Evolutionary conservation across 2,113 vertebrate species (phyloP), one percentile per base, ranked within the genome.

Genomic region (Polypterus bichir): DNA sequence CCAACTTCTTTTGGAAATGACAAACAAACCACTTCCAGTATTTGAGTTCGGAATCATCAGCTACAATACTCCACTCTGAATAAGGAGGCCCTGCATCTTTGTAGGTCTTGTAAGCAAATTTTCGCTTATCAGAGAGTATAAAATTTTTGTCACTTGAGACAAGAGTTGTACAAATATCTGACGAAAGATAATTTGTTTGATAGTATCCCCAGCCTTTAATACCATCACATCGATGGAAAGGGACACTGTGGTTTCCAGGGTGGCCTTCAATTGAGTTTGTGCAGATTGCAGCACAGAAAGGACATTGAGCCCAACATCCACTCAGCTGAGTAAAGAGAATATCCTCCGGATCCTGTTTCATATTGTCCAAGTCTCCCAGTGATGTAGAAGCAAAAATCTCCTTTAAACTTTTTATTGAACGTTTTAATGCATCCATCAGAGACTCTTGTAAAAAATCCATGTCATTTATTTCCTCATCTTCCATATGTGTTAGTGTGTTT

Each of bases 1-100:
- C 76, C 10, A 81, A 10, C 0, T 86, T 3, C 10, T 2, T 48
- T 46, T 45, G 73, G 70, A 85, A 84, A 6, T 46, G 68, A 58
- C 1, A 76, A 46, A 81, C 57, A 70, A 78, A 84, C 79, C 83
- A 83, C 55, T 85, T 82, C 85, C 84, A 86, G 57, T 86, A 84
- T 0, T 0, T 3, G 56, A 73, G 76, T 44, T 64, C 52, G 0
- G 10, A 45, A 1, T 47, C 48, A 49, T 69, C 51, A 45, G 57
- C 27, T 3, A 11, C 60, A 46, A 69, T 69, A 45, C 49, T 63
- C 3, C 64, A 63, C 61, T 48, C 64, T 5, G 58, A 55, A 8
- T 60, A 67, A 10, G 65, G 63, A 6, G 54, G 4, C 7, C 69
- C 69, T 53, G 46, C 65, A 3, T 70, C 9, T 60, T 48, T 57